Evolutionary conservation across 2,113 vertebrate genomes (phyloP).

Genomic region (Ochotona curzoniae): DNA sequence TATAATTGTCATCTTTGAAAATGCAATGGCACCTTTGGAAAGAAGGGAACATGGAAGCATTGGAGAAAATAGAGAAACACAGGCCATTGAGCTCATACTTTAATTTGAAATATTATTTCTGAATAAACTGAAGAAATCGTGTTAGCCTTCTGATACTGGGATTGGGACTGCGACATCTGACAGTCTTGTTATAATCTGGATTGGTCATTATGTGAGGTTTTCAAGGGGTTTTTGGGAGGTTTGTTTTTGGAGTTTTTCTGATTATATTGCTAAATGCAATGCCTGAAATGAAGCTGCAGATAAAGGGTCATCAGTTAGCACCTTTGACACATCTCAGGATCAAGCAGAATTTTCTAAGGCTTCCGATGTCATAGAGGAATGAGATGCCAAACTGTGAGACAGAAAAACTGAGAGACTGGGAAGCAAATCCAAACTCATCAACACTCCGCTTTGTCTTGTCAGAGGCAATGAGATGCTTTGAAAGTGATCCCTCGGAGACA

Average conservation of each 20-base stretch:
- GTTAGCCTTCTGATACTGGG: not conserved
- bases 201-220: constrained; percentile 18
- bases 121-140: not conserved
- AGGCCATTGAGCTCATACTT: not conserved
- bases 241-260: constrained; percentile 30
- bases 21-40: not conserved
- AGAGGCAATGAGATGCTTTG: constrained; percentile 52
- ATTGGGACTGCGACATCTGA: not conserved
- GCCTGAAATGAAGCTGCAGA: not conserved
- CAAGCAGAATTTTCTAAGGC: not conserved
- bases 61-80: not conserved
- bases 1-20: not conserved
- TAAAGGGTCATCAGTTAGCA: not conserved
- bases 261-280: constrained; percentile 18
- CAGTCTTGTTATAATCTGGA: not conserved
- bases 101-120: constrained; percentile 31
- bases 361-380: not conserved
- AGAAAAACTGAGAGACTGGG: not conserved
- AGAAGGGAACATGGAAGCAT: not conserved
- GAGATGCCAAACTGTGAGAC: not conserved
- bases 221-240: no score
- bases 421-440: constrained; percentile 11
- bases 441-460: constrained; percentile 36
- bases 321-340: constrained; percentile 12
- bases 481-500: constrained; percentile 38